These are phyloP conservation scores for Neelides folsomi DNA, from an alignment of 2,888 invertebrate species.

Conservation along the genomic window DNA sequence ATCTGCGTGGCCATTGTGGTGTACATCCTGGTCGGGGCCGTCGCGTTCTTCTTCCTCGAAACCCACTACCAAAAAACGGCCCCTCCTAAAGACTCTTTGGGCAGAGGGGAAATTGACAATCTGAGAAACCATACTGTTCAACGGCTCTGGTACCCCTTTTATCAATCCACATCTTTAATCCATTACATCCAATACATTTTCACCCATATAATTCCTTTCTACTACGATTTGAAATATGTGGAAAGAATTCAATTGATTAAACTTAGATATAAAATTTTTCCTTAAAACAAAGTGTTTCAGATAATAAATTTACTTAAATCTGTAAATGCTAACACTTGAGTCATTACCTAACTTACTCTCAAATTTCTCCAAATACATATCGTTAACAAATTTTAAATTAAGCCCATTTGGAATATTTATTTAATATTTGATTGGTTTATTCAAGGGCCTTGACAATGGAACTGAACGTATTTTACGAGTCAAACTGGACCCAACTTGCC, in stretches of 20 bases:
- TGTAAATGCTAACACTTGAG: too few relatives aligned
- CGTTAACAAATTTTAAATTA: too few relatives aligned
- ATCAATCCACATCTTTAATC: neutral
- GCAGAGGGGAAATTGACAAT: conserved; percentile 27
- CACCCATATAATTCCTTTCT: too few relatives aligned
- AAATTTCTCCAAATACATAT: too few relatives aligned
- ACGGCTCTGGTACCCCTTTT: conserved; percentile 28
- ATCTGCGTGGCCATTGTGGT: conserved; percentile 44
- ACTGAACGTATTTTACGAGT: conserved; percentile 74
- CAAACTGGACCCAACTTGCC: conserved; percentile 79
- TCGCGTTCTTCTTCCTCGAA: conserved; percentile 75
- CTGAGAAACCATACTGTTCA: conserved; percentile 31
- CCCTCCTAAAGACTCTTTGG: conserved; percentile 28
- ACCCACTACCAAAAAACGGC: conserved; percentile 39
- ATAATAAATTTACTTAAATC: too few relatives aligned
- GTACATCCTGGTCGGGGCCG: conserved; percentile 82
- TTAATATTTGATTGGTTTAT: conserved; percentile 1
- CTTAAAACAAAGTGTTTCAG: too few relatives aligned
- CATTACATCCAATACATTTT: too few relatives aligned
- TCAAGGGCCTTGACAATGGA: conserved; percentile 39
- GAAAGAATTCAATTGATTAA: too few relatives aligned
- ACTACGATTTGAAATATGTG: too few relatives aligned
- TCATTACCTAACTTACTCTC: too few relatives aligned
- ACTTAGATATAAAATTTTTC: too few relatives aligned
- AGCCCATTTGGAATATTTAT: too few relatives aligned